Evolutionary conservation across 2,113 vertebrate species (phyloP), one percentile per base, ranked within the genome.

Genomic region (Callochromis pleurospilus): DNA sequence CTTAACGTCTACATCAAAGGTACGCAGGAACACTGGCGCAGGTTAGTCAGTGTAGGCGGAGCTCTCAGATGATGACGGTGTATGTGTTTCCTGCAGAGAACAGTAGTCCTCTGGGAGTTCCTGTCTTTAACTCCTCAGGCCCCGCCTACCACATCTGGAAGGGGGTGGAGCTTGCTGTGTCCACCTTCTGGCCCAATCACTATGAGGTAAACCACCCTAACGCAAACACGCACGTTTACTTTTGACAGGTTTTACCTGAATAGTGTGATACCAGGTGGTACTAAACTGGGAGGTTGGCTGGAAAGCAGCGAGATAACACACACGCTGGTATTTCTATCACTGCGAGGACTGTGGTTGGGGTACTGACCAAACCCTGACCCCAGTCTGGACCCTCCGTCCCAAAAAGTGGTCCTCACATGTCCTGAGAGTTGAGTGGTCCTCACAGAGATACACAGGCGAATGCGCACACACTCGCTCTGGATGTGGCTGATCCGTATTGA

Each of bases 141-240:
- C 95, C 96, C 11, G 95, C 97, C 4, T 95, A 96, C 26, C 95
- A 97, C 51, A 94, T 93, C 13, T 99, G 98, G 98, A 97, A 95
- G 88, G 96, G 94, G 90, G 97, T 98, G 75, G 98, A 99, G 87
- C 95, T 99, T 91, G 98, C 98, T 54, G 97, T 99, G 84, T 99
- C 98, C 92, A 99, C 97, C 8, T 99, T 99, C 95, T 99, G 98
- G 98, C 98, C 98, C 9, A 98, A 97, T 88, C 97, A 97, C 91
- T 99, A 99, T 95, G 98, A 99, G 98, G 98, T 99, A 96, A 68
- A 8, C 24, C 51, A 79, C 31, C 5, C 31, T 9, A n/a, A 53
- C 7, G 1, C 55, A 75, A 75, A 56, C 62, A 88, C 38, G 2
- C 58, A 80, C 8, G 1, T 49, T 31, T 49, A 62, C 19, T 17